These are phyloP conservation scores for Lasiurus cinereus DNA, from an alignment of 2,113 vertebrate species.

Conservation along the genomic window DNA sequence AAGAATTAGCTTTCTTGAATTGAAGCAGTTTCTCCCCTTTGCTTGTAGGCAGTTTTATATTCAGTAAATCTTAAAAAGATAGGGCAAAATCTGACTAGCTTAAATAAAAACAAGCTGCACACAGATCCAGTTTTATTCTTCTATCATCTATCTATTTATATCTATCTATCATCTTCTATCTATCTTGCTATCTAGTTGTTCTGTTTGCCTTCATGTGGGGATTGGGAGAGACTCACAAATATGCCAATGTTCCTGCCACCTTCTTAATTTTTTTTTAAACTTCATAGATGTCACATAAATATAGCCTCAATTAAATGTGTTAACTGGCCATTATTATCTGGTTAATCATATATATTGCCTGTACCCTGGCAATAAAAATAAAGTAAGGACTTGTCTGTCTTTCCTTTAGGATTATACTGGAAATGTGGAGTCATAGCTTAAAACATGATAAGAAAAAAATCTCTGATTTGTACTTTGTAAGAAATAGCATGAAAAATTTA, in stretches of 20 bases:
- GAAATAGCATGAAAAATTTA: background rate
- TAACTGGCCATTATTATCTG: background rate
- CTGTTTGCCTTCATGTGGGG: background rate
- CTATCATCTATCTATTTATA: background rate
- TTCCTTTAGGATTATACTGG: background rate
- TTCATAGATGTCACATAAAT: background rate
- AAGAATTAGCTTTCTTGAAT: background rate
- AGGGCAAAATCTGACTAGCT: background rate
- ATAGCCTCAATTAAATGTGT: background rate
- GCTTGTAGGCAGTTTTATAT: background rate
- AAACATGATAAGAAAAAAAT: background rate
- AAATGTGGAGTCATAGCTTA: background rate
- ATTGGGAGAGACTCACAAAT: background rate
- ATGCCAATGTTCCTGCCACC: background rate
- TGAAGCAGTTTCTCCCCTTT: background rate
- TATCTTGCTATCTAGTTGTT: background rate
- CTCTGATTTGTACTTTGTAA: background rate
- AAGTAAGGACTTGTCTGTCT: background rate
- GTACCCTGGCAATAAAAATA: background rate
- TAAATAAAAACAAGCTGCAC: background rate
- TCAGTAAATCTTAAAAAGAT: conserved; percentile 17
- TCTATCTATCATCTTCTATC: background rate
- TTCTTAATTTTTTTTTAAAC: background rate
- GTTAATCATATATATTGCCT: background rate
- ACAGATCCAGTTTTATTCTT: background rate